Evolutionary conservation across 2,113 vertebrate species (phyloP).

Genomic region (Sialia sialis): DNA sequence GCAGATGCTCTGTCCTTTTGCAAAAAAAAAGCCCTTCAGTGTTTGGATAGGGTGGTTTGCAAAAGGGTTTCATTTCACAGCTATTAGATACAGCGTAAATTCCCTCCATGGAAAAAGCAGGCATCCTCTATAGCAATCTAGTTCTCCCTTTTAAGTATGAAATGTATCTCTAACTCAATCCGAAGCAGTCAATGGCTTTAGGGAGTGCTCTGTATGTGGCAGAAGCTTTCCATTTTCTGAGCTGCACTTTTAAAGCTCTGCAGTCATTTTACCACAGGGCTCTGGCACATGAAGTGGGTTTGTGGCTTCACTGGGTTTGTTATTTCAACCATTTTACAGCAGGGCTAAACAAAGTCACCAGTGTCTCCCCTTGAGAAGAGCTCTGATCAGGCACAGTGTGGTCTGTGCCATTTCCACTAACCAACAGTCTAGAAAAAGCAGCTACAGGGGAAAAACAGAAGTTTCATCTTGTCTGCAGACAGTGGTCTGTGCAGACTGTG

Average conservation of each 20-base stretch:
- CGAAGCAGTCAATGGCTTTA: background rate
- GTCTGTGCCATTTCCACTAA: background rate
- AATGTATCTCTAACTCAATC: background rate
- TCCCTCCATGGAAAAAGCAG: background rate
- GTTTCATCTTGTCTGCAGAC: background rate
- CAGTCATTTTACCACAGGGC: background rate
- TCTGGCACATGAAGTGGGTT: background rate
- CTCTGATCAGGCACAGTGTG: background rate
- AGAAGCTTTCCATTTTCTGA: background rate
- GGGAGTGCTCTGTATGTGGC: background rate
- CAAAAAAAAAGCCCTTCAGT: background rate
- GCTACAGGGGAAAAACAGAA: background rate
- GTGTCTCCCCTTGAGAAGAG: background rate
- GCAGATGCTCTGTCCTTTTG: background rate
- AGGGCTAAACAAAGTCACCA: slow-evolving; percentile 12
- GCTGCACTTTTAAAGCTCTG: background rate
- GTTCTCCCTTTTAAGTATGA: background rate
- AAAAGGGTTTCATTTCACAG: background rate
- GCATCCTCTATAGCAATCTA: background rate
- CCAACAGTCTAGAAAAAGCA: background rate
- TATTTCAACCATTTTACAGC: background rate
- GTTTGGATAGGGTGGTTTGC: background rate
- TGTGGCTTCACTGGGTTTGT: background rate
- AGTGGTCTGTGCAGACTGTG: background rate
- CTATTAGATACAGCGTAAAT: background rate